phyloP scores from a whole-genome alignment of 2,113 vertebrate species.

The Limanda limanda region DNA sequence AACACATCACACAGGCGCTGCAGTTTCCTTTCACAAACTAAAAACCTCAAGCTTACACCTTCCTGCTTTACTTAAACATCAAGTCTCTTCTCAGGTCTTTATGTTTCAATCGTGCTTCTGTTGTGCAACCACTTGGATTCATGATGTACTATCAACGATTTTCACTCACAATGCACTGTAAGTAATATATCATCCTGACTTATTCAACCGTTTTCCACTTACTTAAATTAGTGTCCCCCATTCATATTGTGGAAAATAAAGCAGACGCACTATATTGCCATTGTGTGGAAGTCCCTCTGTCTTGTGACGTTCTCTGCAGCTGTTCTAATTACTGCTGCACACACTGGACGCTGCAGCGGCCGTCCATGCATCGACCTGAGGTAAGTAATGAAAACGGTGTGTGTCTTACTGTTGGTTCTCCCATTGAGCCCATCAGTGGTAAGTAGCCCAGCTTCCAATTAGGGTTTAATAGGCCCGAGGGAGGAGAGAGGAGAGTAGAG shows the following conservation, averaged over 20 bases:
- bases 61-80: not conserved
- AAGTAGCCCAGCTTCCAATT: constrained; percentile 76
- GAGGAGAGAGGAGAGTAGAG: constrained; percentile 11
- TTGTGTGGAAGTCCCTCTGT: constrained; percentile 9
- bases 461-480: constrained; percentile 61
- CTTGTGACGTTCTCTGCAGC: constrained; percentile 42
- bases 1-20: not conserved
- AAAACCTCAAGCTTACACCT: not conserved
- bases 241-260: constrained; percentile 18
- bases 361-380: constrained; percentile 63
- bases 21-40: no score
- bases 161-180: constrained; percentile 1
- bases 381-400: constrained; percentile 79
- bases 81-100: not conserved
- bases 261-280: constrained; percentile 8
- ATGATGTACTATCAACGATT: not conserved
- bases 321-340: constrained; percentile 46
- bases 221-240: constrained; percentile 6
- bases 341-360: constrained; percentile 50
- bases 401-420: constrained; percentile 56
- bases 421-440: constrained; percentile 76
- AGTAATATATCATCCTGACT: constrained; percentile 14
- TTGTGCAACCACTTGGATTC: not conserved
- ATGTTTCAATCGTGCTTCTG: not conserved
- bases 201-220: not conserved